phyloP scores from a whole-genome alignment of 92 coral and sea anemone genomes.

The Blastomussa wellsi region DNA sequence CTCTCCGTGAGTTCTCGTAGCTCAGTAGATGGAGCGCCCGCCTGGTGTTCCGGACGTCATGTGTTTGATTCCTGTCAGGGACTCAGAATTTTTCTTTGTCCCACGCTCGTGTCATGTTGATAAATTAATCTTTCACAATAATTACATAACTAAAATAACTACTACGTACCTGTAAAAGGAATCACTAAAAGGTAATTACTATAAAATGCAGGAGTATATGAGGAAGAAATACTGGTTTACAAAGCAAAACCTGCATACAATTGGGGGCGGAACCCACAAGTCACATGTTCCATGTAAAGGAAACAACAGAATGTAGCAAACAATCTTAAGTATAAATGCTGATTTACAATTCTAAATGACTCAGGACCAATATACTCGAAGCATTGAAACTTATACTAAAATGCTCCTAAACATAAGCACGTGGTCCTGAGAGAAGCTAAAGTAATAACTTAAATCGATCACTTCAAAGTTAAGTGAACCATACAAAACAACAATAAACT shows the following conservation, averaged over 20 bases:
- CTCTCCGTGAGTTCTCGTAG: no score
- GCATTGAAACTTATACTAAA: not conserved
- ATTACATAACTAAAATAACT: conserved; percentile 9
- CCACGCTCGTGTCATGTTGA: no score
- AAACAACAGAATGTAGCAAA: not conserved
- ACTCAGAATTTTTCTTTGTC: no score
- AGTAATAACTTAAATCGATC: not conserved
- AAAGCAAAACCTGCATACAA: not conserved
- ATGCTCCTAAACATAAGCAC: conserved; percentile 8
- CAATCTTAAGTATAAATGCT: not conserved
- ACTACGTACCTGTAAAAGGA: conserved; percentile 8
- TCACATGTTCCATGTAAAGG: not conserved
- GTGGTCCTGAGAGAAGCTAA: not conserved
- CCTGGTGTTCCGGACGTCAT: no score
- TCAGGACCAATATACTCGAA: not conserved
- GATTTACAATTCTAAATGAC: not conserved
- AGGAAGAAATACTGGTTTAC: not conserved
- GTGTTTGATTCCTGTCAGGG: no score
- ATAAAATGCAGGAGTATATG: conserved; percentile 1
- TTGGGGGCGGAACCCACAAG: not conserved
- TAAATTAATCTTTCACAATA: no score
- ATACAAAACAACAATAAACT: no score
- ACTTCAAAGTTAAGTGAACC: not conserved
- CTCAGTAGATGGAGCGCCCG: no score
- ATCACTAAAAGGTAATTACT: conserved; percentile 11